Evolutionary conservation across 1,140 invertebrate genomes (phyloP).

Genomic region (Phortica variegata): DNA sequence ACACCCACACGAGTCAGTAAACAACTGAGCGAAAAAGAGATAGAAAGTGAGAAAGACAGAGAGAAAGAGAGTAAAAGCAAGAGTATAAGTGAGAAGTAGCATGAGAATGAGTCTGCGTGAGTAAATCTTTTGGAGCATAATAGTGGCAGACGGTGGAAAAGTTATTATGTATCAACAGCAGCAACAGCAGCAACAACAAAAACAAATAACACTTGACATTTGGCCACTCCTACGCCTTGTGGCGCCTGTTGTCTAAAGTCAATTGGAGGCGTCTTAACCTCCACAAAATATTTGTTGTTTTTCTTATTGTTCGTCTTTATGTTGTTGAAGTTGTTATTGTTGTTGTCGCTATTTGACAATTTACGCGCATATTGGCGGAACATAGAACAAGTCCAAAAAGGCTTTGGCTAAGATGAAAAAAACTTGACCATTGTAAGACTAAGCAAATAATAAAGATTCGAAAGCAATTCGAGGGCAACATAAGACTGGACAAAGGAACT

Average conservation of each 20-base stretch:
- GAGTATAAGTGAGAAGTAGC: background rate
- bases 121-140: background rate
- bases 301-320: background rate
- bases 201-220: constrained; percentile 28
- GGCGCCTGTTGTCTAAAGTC: constrained; percentile 4
- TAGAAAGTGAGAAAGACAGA: background rate
- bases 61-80: background rate
- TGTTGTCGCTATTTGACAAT: too few relatives aligned
- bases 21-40: too few relatives aligned
- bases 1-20: too few relatives aligned
- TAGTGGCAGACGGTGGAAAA: constrained; percentile 8
- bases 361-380: too few relatives aligned
- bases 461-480: too few relatives aligned
- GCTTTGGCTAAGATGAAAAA: too few relatives aligned
- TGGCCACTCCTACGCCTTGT: constrained; percentile 41
- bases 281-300: background rate
- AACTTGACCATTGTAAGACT: too few relatives aligned
- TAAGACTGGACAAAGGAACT: too few relatives aligned
- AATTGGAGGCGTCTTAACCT: too few relatives aligned
- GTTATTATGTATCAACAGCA: too few relatives aligned
- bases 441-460: too few relatives aligned
- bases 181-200: constrained; percentile 4
- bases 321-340: constrained; percentile 12
- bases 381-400: too few relatives aligned
- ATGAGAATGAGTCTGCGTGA: constrained; percentile 18